phyloP scores from a whole-genome alignment of 2,888 invertebrate species.

The Dexiosoma caninum region DNA sequence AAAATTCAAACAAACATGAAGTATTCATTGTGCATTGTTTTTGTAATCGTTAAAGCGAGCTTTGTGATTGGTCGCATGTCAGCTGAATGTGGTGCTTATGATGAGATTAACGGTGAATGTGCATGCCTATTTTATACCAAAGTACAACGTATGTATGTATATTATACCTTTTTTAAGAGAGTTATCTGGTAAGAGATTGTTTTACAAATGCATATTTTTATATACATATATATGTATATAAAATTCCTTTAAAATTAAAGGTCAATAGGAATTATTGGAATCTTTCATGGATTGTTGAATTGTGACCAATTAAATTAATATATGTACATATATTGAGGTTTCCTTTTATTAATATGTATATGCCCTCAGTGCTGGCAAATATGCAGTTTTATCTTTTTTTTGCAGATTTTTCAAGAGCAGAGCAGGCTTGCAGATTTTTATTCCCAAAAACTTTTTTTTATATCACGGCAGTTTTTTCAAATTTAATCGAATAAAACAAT shows the following conservation, averaged over 20 bases:
- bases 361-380: no score
- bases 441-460: no score
- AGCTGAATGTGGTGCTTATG: neutral
- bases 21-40: constrained; percentile 34
- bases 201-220: neutral
- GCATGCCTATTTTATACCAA: neutral
- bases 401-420: no score
- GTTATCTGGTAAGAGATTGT: neutral
- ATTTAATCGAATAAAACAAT: no score
- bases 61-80: constrained; percentile 35
- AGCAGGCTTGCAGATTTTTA: no score
- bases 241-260: neutral
- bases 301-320: no score
- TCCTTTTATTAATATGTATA: no score
- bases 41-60: constrained; percentile 40
- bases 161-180: neutral
- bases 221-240: no score
- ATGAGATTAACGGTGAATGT: constrained; percentile 12
- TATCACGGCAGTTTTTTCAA: no score
- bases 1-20: constrained; percentile 55
- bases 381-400: no score
- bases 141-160: neutral
- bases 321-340: no score
- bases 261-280: neutral
- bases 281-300: no score